These are phyloP conservation scores for Lithosia quadra DNA, from an alignment of 2,888 invertebrate genomes.

Conservation along the genomic window DNA sequence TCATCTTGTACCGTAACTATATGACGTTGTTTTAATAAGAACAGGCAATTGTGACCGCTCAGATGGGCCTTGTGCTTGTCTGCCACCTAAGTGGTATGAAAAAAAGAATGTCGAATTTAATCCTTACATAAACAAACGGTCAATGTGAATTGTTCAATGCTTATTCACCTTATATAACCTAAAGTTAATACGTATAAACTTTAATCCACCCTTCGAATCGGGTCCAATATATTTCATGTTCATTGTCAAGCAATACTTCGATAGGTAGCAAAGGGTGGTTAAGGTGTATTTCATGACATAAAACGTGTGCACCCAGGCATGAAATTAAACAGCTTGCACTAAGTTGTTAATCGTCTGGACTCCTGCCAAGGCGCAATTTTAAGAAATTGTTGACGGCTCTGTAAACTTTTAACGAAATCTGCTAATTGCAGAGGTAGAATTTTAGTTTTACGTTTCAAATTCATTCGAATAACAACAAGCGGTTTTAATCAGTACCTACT, in stretches of 20 bases:
- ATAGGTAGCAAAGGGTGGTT: neutral
- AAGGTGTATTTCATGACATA: constrained; percentile 40
- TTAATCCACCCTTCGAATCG: constrained; percentile 7
- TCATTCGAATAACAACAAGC: constrained; percentile 3
- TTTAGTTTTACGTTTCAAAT: constrained; percentile 26
- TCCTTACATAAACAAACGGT: neutral
- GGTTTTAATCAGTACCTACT: neutral
- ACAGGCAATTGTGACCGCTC: too few species aligned
- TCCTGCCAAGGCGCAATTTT: constrained; percentile 75
- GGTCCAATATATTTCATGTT: constrained; percentile 33
- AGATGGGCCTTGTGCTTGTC: too few species aligned
- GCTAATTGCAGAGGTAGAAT: constrained; percentile 46
- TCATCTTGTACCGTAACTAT: too few species aligned
- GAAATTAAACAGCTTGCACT: constrained; percentile 82
- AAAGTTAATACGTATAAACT: constrained; percentile 11
- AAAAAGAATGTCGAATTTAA: neutral
- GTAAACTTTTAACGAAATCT: constrained; percentile 42
- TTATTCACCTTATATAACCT: neutral
- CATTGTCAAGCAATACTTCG: constrained; percentile 36
- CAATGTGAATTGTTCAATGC: neutral
- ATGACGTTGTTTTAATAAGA: too few species aligned
- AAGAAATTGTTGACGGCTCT: constrained; percentile 72
- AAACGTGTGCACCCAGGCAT: constrained; percentile 69
- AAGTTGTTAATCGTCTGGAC: constrained; percentile 81
- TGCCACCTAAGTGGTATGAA: too few species aligned